Evolutionary conservation across 2,797 vertebrate genomes (phyloP), one percentile per base, ranked within the genome.

Genomic region (Psittacula derbiana): DNA sequence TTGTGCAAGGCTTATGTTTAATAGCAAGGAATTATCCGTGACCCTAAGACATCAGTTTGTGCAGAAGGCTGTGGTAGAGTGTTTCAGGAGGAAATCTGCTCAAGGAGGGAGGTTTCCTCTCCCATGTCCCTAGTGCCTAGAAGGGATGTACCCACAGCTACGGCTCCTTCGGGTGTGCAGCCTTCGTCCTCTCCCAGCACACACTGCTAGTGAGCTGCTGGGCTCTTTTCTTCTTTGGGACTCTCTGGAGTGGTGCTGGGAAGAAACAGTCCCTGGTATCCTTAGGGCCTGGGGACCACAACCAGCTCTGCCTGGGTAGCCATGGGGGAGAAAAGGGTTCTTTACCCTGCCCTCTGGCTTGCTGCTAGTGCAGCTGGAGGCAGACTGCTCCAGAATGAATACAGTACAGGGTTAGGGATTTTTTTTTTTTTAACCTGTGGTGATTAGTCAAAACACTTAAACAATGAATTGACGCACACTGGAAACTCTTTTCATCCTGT

Each of bases 391-490:
- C 79, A 60, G 49, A 83, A 80, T 44, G 23, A 90, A 90, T 90
- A 58, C 12, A 46, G 61, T 90, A 40, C 46, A 78, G 79, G 20
- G 49, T 40, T 87, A 62, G 73, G 44, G 78, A 74, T 81, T 80
- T 73, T 17, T 24, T 87, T 95, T 93, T 92, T 92, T 96, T 93
- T 55, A 91, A 95, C 90, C 80, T 95, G 49, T 86, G 87, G 78
- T 31, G 53, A 97, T 96, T 96, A 96, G 92, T 95, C 67, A 95
- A 97, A 97, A 96, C 94, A 97, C 96, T 97, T 93, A 96, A 96
- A 97, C 97, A 97, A 97, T 97, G 95, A 96, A 88, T 83, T 97
- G 97, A 98, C 73, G 79, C 95, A 97, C 91, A 92, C 73, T 96
- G 95, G 90, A 96, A 97, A 88, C 60, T 79, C 94, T 94, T 97